A percentile compares a stretch with the other conserved stretches of the same genome.
phyloP scores from a whole-genome alignment of 2,113 vertebrate species.

The Phalacrocorax brasilianus region DNA sequence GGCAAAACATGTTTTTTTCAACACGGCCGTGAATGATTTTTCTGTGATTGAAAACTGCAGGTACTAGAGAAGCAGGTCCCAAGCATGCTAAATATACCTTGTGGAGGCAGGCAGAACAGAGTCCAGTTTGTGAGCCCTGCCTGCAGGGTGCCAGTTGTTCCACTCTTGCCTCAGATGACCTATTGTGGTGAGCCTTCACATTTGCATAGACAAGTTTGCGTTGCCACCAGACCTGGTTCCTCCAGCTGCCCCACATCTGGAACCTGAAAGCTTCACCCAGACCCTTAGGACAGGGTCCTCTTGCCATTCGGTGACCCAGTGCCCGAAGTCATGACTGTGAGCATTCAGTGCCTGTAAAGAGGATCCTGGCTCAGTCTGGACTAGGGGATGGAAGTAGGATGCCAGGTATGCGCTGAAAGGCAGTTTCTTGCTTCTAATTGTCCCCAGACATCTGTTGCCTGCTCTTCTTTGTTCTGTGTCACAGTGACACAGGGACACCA shows the following conservation, averaged over 20 bases:
- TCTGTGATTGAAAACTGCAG: neutral
- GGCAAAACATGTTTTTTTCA: neutral
- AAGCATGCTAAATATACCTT: neutral
- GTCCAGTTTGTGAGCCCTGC: neutral
- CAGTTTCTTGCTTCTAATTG: neutral
- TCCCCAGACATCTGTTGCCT: neutral
- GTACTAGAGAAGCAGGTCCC: neutral
- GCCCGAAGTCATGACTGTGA: neutral
- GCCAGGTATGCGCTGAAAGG: neutral
- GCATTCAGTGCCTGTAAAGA: neutral
- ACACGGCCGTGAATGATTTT: fast-evolving
- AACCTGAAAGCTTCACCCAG: neutral
- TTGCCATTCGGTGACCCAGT: neutral
- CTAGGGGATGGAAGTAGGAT: neutral
- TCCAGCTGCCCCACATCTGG: neutral
- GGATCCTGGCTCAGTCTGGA: neutral
- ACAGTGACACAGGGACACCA: neutral
- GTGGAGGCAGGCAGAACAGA: neutral
- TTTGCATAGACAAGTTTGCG: fast-evolving
- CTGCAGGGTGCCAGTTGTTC: neutral
- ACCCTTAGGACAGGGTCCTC: neutral
- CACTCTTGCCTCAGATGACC: neutral
- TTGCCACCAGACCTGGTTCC: neutral
- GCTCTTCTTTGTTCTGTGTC: neutral
- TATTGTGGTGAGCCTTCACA: neutral